A percentile compares a stretch with the other conserved stretches of the same genome.
Evolutionary conservation across 2,888 invertebrate species (phyloP).

Genomic region (Mycalesis mineus): DNA sequence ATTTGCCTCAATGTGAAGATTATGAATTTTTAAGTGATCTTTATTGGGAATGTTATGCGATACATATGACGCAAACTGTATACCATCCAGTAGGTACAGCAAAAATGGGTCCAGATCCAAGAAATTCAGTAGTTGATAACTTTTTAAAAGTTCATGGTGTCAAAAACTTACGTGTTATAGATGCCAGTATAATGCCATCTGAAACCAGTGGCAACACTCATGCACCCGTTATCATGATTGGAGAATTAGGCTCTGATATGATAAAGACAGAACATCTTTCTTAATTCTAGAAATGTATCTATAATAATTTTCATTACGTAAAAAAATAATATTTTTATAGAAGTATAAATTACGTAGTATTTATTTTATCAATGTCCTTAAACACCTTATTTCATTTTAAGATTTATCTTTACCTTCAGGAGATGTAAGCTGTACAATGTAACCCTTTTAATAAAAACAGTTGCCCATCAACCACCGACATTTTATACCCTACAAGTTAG

Average conservation of each 20-base stretch:
- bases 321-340: no score
- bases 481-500: no score
- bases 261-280: constrained; percentile 71
- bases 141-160: constrained; percentile 81
- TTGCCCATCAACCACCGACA: no score
- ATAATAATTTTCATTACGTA: no score
- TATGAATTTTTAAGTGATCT: constrained; percentile 39
- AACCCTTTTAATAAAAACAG: no score
- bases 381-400: no score
- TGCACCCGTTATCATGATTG: constrained; percentile 88
- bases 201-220: constrained; percentile 88
- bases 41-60: constrained; percentile 53
- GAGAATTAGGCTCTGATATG: constrained; percentile 85
- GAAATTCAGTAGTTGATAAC: constrained; percentile 63
- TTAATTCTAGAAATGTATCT: no score
- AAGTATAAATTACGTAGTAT: no score
- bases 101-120: constrained; percentile 73
- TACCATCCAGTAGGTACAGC: constrained; percentile 84
- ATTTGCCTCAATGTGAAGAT: constrained; percentile 42
- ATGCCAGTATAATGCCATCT: constrained; percentile 88
- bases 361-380: no score
- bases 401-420: no score
- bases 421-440: no score
- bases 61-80: constrained; percentile 69
- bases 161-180: constrained; percentile 81